These are phyloP conservation scores for Nemopilema nomurai DNA, from an alignment of 30 jellyfish, hydroid and myxozoan species.

Conservation along the genomic window DNA sequence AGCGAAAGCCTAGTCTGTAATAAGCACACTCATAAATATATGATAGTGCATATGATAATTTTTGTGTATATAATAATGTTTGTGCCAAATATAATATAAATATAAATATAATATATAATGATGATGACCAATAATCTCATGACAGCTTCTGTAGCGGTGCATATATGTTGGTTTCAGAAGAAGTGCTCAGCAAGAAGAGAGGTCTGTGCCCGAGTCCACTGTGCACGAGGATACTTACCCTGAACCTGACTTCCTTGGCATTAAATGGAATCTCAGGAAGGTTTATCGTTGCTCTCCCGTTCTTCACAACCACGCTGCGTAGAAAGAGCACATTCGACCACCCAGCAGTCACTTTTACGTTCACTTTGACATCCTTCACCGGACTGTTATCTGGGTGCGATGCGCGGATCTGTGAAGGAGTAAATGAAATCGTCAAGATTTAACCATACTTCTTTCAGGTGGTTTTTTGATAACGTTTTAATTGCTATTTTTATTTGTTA, in stretches of 20 bases:
- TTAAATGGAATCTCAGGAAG: slow-evolving; percentile 68
- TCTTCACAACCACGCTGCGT: slow-evolving; percentile 11
- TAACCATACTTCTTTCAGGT: no score
- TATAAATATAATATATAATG: no score
- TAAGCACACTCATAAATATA: no score
- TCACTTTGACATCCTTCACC: slow-evolving; percentile 20
- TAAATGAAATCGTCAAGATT: not conserved
- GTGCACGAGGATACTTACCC: slow-evolving; percentile 21
- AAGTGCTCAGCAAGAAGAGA: not conserved
- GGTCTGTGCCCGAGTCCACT: no score
- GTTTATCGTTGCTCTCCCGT: slow-evolving; percentile 60
- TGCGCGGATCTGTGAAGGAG: slow-evolving; percentile 40
- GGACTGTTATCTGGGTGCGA: slow-evolving; percentile 71
- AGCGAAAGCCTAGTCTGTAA: no score
- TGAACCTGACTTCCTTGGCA: slow-evolving; percentile 56
- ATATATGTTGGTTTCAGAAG: not conserved
- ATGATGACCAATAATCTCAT: no score
- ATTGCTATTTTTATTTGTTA: no score
- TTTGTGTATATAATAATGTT: no score
- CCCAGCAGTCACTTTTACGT: slow-evolving; percentile 55
- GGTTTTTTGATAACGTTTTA: no score
- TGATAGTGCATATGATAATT: no score
- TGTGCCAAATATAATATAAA: no score
- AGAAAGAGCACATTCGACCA: slow-evolving; percentile 18
- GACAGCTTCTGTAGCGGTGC: no score